Conservation (phyloP, 2,113 vertebrate species). For the Odocoileus hemionus region DNA sequence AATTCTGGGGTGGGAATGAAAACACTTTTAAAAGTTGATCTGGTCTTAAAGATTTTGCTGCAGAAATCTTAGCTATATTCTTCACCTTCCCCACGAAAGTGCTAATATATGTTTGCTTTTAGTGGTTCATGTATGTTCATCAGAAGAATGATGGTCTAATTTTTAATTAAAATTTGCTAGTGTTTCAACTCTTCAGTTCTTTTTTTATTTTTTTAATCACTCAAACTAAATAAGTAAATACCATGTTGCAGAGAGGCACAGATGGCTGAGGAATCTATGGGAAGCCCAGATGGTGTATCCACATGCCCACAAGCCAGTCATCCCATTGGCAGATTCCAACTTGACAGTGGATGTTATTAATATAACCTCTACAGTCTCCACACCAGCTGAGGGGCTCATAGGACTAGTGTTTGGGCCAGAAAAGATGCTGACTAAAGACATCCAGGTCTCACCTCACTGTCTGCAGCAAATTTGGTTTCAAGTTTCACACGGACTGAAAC, state of each 20-base stretch:
- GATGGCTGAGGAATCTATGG: not conserved
- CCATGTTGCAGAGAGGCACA: not conserved
- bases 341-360: not conserved
- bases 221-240: slow-evolving; percentile 42
- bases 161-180: slow-evolving; percentile 30
- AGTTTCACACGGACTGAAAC: not conserved
- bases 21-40: not conserved
- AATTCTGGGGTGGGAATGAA: not conserved
- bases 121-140: not conserved
- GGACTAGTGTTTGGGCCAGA: not conserved
- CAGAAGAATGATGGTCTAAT: not conserved
- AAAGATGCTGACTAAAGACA: not conserved
- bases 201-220: slow-evolving; percentile 14
- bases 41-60: not conserved
- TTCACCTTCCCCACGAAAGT: not conserved
- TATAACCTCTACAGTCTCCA: not conserved
- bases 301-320: not conserved
- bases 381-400: not conserved
- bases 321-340: not conserved
- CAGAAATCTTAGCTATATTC: not conserved
- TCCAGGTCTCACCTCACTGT: not conserved
- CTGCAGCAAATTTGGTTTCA: not conserved
- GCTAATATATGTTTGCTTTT: not conserved
- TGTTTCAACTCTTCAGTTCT: not conserved
- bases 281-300: not conserved